These are phyloP conservation scores for Tarsius wallacei DNA, from an alignment of 2,797 vertebrate genomes.

Conservation along the genomic window DNA sequence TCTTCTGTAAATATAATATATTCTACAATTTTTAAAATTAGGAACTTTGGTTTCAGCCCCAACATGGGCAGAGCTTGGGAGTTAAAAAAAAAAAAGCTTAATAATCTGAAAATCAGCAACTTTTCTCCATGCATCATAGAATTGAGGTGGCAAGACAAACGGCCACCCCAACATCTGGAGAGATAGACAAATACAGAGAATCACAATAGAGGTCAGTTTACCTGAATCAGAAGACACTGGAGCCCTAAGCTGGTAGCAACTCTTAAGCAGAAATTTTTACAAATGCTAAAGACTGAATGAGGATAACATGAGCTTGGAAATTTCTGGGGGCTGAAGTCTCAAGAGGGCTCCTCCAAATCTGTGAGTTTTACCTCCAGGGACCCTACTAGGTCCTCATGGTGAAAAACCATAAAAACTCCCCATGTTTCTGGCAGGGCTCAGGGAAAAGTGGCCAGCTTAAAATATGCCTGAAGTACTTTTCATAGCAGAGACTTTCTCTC, in stretches of 20 bases:
- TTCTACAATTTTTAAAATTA: neutral
- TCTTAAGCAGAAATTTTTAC: fast-evolving
- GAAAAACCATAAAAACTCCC: no score
- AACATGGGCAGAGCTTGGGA: neutral
- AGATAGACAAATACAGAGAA: fast-evolving
- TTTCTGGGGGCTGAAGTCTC: no score
- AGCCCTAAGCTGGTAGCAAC: fast-evolving
- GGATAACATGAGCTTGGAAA: no score
- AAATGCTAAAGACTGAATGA: neutral
- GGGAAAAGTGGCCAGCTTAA: fast-evolving
- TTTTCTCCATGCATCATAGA: neutral
- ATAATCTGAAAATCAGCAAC: no score
- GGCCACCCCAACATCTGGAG: fast-evolving
- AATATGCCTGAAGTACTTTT: neutral
- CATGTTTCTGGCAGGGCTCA: no score
- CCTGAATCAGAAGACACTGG: neutral
- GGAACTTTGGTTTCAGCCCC: neutral
- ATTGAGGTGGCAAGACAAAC: neutral
- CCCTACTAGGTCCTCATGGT: fast-evolving
- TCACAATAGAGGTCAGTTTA: fast-evolving
- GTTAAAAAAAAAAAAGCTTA: neutral
- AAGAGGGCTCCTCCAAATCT: fast-evolving
- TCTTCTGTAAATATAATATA: conserved; percentile 2
- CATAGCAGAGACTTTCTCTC: neutral
- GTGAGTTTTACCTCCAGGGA: fast-evolving